Evolutionary conservation across 1,140 invertebrate species (phyloP).

Genomic region (Olivierus martensii): DNA sequence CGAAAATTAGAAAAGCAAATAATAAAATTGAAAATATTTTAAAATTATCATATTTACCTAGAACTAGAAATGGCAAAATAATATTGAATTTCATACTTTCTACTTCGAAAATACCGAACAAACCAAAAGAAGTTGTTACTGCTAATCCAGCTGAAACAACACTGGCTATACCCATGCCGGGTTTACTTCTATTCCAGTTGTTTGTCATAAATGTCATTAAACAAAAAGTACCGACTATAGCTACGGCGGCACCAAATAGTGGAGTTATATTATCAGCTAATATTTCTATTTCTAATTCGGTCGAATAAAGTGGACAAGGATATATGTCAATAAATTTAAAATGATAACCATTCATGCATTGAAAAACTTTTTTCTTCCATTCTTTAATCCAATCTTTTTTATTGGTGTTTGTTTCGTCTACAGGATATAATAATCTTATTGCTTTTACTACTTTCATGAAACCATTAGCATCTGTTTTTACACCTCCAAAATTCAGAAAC

Average conservation of each 20-base stretch:
- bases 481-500: conserved; percentile 70
- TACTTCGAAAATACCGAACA: conserved; percentile 73
- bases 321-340: conserved; percentile 68
- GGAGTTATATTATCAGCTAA: conserved; percentile 75
- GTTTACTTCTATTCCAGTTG: conserved; percentile 75
- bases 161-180: conserved; percentile 72
- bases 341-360: conserved; percentile 52
- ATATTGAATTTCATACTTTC: conserved; percentile 91
- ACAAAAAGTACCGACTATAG: conserved; percentile 49
- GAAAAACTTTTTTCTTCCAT: conserved; percentile 70
- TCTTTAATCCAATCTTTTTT: conserved; percentile 53
- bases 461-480: conserved; percentile 51
- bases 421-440: conserved; percentile 69
- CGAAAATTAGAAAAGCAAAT: too few species aligned
- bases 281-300: conserved; percentile 73
- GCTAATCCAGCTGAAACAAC: conserved; percentile 80
- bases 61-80: conserved; percentile 83
- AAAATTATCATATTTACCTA: conserved; percentile 49
- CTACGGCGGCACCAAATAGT: conserved; percentile 70
- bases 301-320: conserved; percentile 65
- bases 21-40: too few species aligned
- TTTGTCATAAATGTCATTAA: conserved; percentile 53
- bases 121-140: conserved; percentile 72
- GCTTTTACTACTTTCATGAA: conserved; percentile 58
- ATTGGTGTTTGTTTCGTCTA: conserved; percentile 61